phyloP scores from a whole-genome alignment of 2,797 vertebrate species.

The Steatocranus sp. region DNA sequence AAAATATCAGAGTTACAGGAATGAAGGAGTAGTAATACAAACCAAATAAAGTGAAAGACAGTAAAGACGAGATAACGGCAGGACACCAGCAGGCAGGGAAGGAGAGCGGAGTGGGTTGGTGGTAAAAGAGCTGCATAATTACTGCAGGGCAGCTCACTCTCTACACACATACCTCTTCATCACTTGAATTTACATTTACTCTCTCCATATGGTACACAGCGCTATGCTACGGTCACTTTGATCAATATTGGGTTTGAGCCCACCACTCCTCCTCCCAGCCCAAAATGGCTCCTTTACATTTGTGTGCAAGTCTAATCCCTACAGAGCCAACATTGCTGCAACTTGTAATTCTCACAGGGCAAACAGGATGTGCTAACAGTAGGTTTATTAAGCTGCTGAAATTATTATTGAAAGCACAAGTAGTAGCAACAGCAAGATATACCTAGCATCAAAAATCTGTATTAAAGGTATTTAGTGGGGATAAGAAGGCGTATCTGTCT shows the following conservation, averaged over 20 bases:
- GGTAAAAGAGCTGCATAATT: slow-evolving; percentile 66
- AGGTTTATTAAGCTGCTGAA: slow-evolving; percentile 5
- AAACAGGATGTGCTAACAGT: slow-evolving; percentile 10
- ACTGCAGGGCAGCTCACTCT: slow-evolving; percentile 46
- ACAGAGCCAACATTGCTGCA: neutral
- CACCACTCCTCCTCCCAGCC: neutral
- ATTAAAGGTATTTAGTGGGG: neutral
- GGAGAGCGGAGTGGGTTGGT: slow-evolving; percentile 34
- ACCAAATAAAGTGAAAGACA: slow-evolving; percentile 19
- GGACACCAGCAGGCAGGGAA: slow-evolving; percentile 36
- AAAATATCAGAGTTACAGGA: slow-evolving; percentile 38
- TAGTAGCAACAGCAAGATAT: neutral
- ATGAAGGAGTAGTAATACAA: slow-evolving; percentile 32
- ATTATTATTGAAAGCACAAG: neutral
- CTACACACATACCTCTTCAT: neutral
- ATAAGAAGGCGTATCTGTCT: neutral
- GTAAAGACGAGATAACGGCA: slow-evolving; percentile 48
- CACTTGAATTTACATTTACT: slow-evolving; percentile 21
- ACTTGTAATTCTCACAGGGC: neutral
- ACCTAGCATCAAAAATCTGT: neutral
- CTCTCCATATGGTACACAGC: slow-evolving; percentile 40
- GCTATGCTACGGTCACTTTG: slow-evolving; percentile 9
- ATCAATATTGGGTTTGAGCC: slow-evolving; percentile 19
- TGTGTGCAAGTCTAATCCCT: slow-evolving; percentile 1
- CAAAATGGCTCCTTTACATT: neutral